A percentile compares a stretch with the other conserved stretches of the same genome.
Conservation (phyloP, 2,888 invertebrate genomes). For the Trisateles emortualis region DNA sequence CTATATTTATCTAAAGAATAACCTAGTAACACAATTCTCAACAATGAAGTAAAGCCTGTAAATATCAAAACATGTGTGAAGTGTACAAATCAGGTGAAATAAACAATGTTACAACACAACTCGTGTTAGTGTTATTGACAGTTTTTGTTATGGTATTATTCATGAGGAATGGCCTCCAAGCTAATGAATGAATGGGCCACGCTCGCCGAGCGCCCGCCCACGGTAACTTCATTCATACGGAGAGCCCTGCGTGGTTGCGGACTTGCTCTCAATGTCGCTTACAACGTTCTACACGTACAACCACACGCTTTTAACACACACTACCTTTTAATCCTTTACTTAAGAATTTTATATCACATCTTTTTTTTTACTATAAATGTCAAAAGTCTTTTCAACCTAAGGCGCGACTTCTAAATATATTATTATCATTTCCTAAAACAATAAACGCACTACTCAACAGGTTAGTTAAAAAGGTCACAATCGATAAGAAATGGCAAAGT, state of each 20-base stretch:
- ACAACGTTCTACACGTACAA: constrained; percentile 50
- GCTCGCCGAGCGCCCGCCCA: constrained; percentile 72
- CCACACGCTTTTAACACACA: constrained; percentile 30
- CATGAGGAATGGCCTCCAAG: constrained; percentile 81
- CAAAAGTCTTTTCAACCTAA: constrained; percentile 47
- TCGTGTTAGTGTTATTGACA: constrained; percentile 69
- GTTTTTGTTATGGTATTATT: constrained; percentile 82
- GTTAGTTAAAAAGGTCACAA: constrained; percentile 72
- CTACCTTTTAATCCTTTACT: constrained; percentile 1
- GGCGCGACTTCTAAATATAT: constrained; percentile 30
- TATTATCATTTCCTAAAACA: constrained; percentile 44
- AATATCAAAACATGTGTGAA: constrained; percentile 1
- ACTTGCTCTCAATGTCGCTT: constrained; percentile 70
- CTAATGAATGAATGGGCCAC: constrained; percentile 82
- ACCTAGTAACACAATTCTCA: not conserved
- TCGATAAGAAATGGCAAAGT: constrained; percentile 78
- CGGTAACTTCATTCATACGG: constrained; percentile 80
- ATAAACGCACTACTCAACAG: constrained; percentile 58
- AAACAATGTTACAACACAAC: constrained; percentile 48
- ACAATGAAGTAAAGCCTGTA: not conserved
- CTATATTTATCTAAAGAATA: not conserved
- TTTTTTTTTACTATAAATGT: constrained; percentile 44
- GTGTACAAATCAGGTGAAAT: constrained; percentile 29
- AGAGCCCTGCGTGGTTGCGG: constrained; percentile 76
- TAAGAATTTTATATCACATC: constrained; percentile 6